Evolutionary conservation across 1,140 invertebrate genomes (phyloP), one percentile per base, ranked within the genome.

Genomic region (Zaprionus inermis): DNA sequence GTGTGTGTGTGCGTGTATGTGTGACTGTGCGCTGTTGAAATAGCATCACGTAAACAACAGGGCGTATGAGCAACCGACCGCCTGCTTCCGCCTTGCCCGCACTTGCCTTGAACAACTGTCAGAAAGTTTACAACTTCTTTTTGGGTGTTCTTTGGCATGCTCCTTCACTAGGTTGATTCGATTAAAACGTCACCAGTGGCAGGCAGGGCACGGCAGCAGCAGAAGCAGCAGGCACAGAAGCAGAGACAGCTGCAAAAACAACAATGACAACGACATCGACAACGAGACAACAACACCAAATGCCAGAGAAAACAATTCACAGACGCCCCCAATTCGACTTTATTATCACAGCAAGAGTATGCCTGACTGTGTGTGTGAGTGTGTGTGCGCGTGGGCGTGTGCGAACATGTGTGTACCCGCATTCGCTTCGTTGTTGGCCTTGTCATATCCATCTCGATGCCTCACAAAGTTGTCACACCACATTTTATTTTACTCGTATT

Each of bases 131-230:
- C 79, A 81, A 76, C 77, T 80, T 83, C 61, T 59, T 65, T 30
- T 68, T 30, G 2, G 38, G 14, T 64, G 68, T 36, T 72, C 30
- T 72, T 79, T 51, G 70, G 70, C 77, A 78, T 60, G 69, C 77
- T 79, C 61, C 61, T 73, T 73, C 72, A 61, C 66, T 67, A 78
- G 75, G 76, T 73, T 89, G 84, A 89, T 89, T 89, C 84, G 84
- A 89, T 89, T 89, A 89, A 89, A 89, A 89, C 78, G 84, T 89
- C 84, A 88, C 76, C 83, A 86, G 69, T 77, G 38, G 72, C 75
- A 78, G 20, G n/a, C n/a, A n/a, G n/a, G n/a, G n/a, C n/a, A n/a
- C 51, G 67, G 32, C 56, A 30, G 30, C 24, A 28, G 38, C 18
- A 73, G 83, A 72, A 76, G 71, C 59, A 64, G 2, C 9, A 51